Percentiles rank a stretch among this genome's conserved stretches.
Conservation (phyloP, 35 echinoderm and acorn worm species). For the Heliocidaris tuberculata region DNA sequence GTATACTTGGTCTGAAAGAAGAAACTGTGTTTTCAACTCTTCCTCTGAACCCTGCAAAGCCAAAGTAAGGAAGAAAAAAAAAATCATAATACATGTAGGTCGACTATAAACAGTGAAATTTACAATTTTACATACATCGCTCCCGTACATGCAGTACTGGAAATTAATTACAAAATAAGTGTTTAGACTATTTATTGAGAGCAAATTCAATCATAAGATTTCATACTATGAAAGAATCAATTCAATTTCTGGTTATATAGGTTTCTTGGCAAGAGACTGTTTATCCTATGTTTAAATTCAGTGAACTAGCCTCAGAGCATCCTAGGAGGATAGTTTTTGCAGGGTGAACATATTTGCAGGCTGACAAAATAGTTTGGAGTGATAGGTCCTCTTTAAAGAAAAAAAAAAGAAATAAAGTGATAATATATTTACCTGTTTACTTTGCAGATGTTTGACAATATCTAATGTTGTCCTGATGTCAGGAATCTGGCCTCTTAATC, state of each 20-base stretch:
- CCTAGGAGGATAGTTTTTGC: too few relatives aligned
- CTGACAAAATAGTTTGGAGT: too few relatives aligned
- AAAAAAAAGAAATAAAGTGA: not conserved
- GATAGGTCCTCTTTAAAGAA: not conserved
- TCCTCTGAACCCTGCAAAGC: constrained; percentile 68
- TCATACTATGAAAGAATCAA: too few relatives aligned
- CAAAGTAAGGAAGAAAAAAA: not conserved
- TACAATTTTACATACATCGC: not conserved
- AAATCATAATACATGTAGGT: not conserved
- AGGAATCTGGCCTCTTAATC: constrained; percentile 86
- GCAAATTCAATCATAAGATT: not conserved
- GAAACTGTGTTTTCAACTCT: constrained; percentile 77
- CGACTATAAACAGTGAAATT: not conserved
- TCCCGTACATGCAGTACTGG: not conserved
- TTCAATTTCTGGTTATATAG: too few relatives aligned
- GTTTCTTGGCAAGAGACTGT: too few relatives aligned
- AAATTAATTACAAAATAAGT: not conserved
- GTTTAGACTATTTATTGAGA: not conserved
- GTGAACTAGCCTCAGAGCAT: too few relatives aligned
- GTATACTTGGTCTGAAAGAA: constrained; percentile 96
- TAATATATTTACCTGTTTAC: constrained; percentile 73
- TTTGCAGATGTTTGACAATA: constrained; percentile 90
- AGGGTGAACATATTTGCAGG: too few relatives aligned
- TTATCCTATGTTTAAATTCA: too few relatives aligned
- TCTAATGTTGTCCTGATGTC: constrained; percentile 94